Evolutionary conservation across 1,140 invertebrate genomes (phyloP).

Genomic region (Apis mellifera): Amel_HAv3.1 CM009938.2:228001-228500

Average conservation of each 20-base stretch:
- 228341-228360: too few species aligned
- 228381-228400: too few species aligned
- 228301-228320: not conserved
- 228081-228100: constrained; percentile 44
- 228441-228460: too few species aligned
- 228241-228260: constrained; percentile 66
- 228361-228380: too few species aligned
- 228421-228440: too few species aligned
- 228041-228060: constrained; percentile 75
- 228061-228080: constrained; percentile 73
- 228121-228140: constrained; percentile 73
- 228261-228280: constrained; percentile 44
- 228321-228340: too few species aligned
- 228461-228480: too few species aligned
- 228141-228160: constrained; percentile 65
- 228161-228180: constrained; percentile 23
- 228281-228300: constrained; percentile 17
- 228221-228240: constrained; percentile 54
- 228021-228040: not conserved
- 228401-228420: too few species aligned
- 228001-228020: constrained; percentile 9
- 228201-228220: constrained; percentile 49
- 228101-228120: constrained; percentile 55
- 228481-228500: too few species aligned
- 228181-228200: constrained; percentile 23